A percentile compares a stretch with the other conserved stretches of the same genome.
Evolutionary conservation across 2,113 vertebrate species (phyloP).

Genomic region (Neolamprologus hecqui): DNA sequence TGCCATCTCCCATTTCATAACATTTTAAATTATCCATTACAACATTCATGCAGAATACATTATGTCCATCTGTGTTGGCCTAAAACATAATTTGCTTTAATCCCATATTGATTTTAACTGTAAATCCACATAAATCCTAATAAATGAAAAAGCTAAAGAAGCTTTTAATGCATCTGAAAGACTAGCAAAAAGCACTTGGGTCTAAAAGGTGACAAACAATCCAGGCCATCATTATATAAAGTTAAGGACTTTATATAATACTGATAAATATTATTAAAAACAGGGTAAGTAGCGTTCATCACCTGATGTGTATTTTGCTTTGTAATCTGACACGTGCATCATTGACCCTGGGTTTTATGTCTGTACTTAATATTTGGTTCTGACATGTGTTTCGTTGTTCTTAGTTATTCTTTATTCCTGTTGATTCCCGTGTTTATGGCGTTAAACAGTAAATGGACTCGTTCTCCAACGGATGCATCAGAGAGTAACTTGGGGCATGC

Average conservation of each 20-base stretch:
- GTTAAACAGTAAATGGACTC: background rate
- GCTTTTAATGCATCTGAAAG: background rate
- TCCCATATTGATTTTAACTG: background rate
- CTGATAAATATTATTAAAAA: background rate
- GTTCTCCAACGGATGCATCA: background rate
- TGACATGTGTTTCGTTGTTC: background rate
- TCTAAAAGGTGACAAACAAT: background rate
- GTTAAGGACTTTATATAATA: background rate
- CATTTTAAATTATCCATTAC: background rate
- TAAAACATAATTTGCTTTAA: background rate
- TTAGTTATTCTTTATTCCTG: background rate
- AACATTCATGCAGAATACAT: background rate
- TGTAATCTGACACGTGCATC: background rate
- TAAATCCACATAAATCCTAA: background rate
- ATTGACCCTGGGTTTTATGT: background rate
- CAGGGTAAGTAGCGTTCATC: background rate
- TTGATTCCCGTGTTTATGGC: background rate
- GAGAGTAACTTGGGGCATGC: background rate
- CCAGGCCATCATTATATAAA: background rate
- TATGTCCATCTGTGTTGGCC: background rate
- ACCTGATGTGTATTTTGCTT: background rate
- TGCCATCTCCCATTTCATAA: background rate
- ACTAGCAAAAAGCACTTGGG: background rate
- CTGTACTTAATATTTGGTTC: background rate
- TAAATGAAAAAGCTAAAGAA: background rate